These are phyloP conservation scores for Melieria omissa DNA, from an alignment of 2,888 invertebrate species.

Conservation along the genomic window DNA sequence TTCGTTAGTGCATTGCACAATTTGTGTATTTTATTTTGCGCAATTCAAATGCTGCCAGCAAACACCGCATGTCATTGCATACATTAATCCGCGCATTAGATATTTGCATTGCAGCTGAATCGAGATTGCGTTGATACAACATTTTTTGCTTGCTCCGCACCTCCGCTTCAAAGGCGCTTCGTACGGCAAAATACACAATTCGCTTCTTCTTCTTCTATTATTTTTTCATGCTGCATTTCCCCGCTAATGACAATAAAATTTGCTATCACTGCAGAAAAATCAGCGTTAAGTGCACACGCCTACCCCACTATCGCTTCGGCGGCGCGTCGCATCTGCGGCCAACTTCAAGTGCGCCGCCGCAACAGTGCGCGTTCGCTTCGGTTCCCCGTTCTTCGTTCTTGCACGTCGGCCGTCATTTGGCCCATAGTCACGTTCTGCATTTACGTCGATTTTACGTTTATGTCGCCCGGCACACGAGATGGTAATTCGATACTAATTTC, in stretches of 20 bases:
- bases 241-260: conserved; percentile 18
- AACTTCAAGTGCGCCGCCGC: not conserved
- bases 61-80: conserved; percentile 32
- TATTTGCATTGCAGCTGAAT: conserved; percentile 35
- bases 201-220: no score
- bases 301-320: no score
- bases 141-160: not conserved
- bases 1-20: not conserved
- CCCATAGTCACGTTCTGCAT: conserved; percentile 11
- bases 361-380: not conserved
- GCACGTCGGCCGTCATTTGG: conserved; percentile 1
- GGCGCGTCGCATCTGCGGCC: not conserved
- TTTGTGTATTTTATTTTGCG: no score
- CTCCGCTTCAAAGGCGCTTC: no score
- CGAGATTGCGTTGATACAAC: conserved; percentile 15
- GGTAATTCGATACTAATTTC: no score
- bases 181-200: no score
- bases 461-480: no score
- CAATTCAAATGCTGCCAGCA: not conserved
- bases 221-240: no score
- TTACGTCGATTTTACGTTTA: not conserved
- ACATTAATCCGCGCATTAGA: conserved; percentile 8
- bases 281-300: conserved; percentile 12
- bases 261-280: conserved; percentile 1
- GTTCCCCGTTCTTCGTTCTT: no score